A percentile compares a stretch with the other conserved stretches of the same genome.
Conservation (phyloP, 2,113 vertebrate species). For the Toxostoma redivivum region DNA sequence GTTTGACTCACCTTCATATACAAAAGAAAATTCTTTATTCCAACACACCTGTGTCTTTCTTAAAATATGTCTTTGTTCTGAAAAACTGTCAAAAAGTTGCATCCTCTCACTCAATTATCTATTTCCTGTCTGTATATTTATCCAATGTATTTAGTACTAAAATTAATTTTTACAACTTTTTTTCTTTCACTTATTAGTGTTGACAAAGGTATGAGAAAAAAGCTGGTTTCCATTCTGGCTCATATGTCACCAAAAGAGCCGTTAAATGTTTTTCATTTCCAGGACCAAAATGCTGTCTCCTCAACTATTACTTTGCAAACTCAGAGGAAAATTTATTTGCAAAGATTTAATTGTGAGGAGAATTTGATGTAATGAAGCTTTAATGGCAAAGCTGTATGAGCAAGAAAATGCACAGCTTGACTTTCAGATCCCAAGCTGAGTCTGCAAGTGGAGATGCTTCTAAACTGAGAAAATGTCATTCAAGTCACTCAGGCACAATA, state of each 20-base stretch:
- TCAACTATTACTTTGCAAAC: not conserved
- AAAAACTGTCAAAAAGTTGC: not conserved
- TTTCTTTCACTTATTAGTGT: not conserved
- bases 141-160: not conserved
- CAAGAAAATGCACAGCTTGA: conserved; percentile 45
- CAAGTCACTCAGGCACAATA: conserved; percentile 32
- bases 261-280: not conserved
- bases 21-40: conserved; percentile 13
- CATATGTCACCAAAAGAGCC: not conserved
- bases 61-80: conserved; percentile 29
- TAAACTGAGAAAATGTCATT: conserved; percentile 39
- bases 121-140: not conserved
- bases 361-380: conserved; percentile 36
- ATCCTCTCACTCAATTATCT: not conserved
- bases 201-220: not conserved
- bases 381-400: conserved; percentile 37
- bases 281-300: not conserved
- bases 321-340: conserved; percentile 17
- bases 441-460: conserved; percentile 30
- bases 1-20: conserved; percentile 19
- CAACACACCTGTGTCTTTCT: not conserved
- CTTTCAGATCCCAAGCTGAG: conserved; percentile 47
- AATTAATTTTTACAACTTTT: not conserved
- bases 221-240: not conserved
- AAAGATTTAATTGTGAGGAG: conserved; percentile 37